Conservation (phyloP, 2,888 invertebrate species). For the Sarcophaga rosellei region DNA sequence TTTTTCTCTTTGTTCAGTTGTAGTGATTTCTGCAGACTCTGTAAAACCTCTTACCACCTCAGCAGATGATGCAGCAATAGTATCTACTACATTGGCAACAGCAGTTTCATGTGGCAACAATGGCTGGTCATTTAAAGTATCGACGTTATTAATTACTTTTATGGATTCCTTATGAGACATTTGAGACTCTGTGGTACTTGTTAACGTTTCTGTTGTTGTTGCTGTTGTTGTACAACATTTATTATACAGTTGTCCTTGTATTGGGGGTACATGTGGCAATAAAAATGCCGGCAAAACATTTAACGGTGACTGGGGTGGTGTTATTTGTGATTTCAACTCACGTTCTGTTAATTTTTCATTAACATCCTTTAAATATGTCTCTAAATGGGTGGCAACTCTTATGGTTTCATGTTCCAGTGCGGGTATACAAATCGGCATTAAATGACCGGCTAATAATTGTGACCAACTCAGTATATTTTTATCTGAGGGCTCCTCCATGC, state of each 20-base stretch:
- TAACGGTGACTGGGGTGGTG: conserved; percentile 67
- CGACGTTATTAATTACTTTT: conserved; percentile 62
- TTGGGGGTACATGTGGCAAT: conserved; percentile 60
- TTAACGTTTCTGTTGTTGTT: conserved; percentile 17
- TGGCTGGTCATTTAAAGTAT: conserved; percentile 52
- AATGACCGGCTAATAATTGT: conserved; percentile 42
- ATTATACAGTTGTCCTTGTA: background rate
- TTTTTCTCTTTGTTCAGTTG: conserved; percentile 25
- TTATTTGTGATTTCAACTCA: conserved; percentile 65
- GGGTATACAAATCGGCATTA: conserved; percentile 38
- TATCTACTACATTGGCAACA: conserved; percentile 11
- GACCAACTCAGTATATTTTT: conserved; percentile 45
- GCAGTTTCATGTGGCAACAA: conserved; percentile 51
- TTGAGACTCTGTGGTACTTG: conserved; percentile 28
- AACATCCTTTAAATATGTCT: conserved; percentile 3
- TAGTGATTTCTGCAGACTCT: conserved; percentile 20
- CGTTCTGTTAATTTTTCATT: conserved; percentile 51
- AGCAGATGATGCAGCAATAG: conserved; percentile 20
- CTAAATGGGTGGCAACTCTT: conserved; percentile 27
- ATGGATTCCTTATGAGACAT: conserved; percentile 29
- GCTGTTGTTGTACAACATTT: conserved; percentile 5
- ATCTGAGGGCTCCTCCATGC: background rate
- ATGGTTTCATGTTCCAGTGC: background rate
- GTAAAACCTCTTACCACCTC: background rate
- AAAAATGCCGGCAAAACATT: conserved; percentile 59